These are phyloP conservation scores for Emys orbicularis DNA, from an alignment of 2,797 vertebrate genomes.

Conservation along the genomic window DNA sequence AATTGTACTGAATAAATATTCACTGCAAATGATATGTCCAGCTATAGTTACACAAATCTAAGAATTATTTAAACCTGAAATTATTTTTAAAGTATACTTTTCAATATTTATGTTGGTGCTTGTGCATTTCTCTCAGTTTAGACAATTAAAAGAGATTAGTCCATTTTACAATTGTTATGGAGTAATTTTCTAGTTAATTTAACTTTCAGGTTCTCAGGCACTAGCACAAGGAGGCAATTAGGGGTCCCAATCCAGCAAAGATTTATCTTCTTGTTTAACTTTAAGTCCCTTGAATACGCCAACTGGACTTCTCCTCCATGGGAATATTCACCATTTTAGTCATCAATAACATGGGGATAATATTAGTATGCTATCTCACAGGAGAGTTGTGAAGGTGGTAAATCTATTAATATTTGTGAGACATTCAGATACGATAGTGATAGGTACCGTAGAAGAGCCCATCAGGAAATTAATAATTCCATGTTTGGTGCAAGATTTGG, in stretches of 20 bases:
- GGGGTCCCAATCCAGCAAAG: neutral
- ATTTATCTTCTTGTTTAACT: neutral
- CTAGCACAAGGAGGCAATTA: neutral
- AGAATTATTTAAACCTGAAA: neutral
- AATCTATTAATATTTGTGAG: neutral
- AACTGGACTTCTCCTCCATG: neutral
- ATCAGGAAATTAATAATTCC: slow-evolving; percentile 58
- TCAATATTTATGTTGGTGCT: neutral
- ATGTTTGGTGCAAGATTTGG: slow-evolving; percentile 31
- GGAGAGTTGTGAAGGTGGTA: slow-evolving; percentile 28
- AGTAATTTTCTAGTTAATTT: neutral
- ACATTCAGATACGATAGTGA: slow-evolving; percentile 7
- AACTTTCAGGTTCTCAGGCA: neutral
- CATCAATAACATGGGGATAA: neutral
- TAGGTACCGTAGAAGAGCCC: neutral
- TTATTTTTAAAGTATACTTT: neutral
- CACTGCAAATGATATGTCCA: neutral
- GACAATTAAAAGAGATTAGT: neutral
- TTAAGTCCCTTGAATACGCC: neutral
- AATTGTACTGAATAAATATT: neutral
- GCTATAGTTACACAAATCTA: neutral
- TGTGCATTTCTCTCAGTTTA: neutral
- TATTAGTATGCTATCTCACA: neutral
- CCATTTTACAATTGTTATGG: neutral
- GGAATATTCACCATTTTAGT: neutral